Evolutionary conservation across 2,113 vertebrate genomes (phyloP).

Genomic region (Lasiurus borealis): DNA sequence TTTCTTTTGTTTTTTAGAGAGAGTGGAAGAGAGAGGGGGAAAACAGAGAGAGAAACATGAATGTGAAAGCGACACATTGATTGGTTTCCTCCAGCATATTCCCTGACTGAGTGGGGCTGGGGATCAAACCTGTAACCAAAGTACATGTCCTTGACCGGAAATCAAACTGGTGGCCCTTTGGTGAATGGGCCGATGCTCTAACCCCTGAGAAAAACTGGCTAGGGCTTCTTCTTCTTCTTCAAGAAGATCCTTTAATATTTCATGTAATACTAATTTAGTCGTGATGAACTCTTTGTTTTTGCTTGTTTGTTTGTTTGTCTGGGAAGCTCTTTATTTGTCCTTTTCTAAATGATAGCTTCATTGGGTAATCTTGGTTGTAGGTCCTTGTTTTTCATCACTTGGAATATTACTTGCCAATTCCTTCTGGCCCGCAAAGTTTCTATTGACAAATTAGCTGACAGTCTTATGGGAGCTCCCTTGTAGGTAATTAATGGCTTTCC

Average conservation of each 20-base stretch:
- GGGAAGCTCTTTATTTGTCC: neutral
- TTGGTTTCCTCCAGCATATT: too few relatives aligned
- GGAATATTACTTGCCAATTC: neutral
- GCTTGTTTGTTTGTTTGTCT: neutral
- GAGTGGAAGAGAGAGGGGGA: too few relatives aligned
- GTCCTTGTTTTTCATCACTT: neutral
- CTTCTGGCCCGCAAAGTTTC: neutral
- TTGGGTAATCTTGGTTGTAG: neutral
- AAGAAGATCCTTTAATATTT: neutral
- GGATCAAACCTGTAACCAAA: too few relatives aligned
- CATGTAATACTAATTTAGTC: neutral
- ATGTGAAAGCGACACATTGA: too few relatives aligned
- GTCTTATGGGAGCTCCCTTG: neutral
- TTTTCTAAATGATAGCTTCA: neutral
- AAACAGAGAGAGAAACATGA: too few relatives aligned
- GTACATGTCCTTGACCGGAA: neutral
- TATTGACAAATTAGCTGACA: neutral
- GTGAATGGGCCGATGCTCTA: too few relatives aligned
- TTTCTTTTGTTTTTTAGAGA: too few relatives aligned
- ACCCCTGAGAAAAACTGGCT: too few relatives aligned
- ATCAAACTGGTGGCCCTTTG: neutral
- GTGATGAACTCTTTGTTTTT: neutral
- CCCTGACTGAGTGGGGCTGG: too few relatives aligned
- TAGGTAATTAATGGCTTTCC: neutral
- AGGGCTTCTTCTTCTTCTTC: neutral